phyloP scores from a whole-genome alignment of 2,113 vertebrate species.

The Mugil cephalus region DNA sequence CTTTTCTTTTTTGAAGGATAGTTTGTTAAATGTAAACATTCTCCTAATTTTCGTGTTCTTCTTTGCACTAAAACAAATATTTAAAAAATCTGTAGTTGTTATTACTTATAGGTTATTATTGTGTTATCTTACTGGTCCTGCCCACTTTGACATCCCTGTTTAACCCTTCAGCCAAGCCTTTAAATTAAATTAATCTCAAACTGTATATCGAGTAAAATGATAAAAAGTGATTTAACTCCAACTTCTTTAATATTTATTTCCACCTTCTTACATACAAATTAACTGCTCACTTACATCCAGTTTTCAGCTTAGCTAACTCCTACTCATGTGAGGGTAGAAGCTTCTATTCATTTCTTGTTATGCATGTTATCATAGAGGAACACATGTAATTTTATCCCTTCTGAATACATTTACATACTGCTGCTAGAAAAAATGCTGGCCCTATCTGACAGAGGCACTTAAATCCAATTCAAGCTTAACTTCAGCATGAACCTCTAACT shows the following conservation, averaged over 20 bases:
- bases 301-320: conserved; percentile 16
- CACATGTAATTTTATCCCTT: conserved; percentile 13
- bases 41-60: no score
- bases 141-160: no score
- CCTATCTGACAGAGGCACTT: conserved; percentile 5
- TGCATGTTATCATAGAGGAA: conserved; percentile 27
- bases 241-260: conserved; percentile 13
- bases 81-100: no score
- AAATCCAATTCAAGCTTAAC: neutral
- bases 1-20: no score
- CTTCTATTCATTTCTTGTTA: conserved; percentile 11
- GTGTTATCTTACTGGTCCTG: no score
- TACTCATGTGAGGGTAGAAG: conserved; percentile 23
- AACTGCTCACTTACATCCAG: conserved; percentile 27
- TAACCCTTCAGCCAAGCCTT: no score
- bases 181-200: no score
- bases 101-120: no score
- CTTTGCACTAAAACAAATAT: no score
- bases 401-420: conserved; percentile 11
- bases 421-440: conserved; percentile 11
- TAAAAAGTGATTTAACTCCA: conserved; percentile 4
- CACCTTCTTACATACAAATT: conserved; percentile 8
- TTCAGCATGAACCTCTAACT: neutral
- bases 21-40: no score
- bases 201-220: no score